A percentile compares a stretch with the other conserved stretches of the same genome.
Conservation (phyloP, 2,888 invertebrate species). For the Leptarthrus brevirostris region DNA sequence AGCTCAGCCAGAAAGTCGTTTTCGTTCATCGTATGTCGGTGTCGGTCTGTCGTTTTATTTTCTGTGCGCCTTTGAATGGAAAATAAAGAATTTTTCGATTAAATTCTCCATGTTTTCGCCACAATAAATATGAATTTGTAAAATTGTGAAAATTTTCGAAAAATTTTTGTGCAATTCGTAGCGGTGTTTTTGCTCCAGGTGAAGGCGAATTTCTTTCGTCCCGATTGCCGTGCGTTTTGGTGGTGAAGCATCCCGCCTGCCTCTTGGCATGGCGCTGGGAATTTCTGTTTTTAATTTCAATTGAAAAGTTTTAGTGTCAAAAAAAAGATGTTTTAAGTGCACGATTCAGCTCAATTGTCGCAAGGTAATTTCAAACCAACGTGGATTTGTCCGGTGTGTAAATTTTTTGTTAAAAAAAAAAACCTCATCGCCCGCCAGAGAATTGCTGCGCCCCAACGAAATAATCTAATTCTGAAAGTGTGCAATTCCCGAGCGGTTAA, state of each 20-base stretch:
- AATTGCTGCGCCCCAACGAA: no score
- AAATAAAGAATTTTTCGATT: neutral
- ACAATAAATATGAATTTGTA: neutral
- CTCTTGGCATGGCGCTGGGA: conserved; percentile 38
- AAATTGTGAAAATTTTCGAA: neutral
- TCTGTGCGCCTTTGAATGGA: neutral
- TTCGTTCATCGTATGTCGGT: conserved; percentile 20
- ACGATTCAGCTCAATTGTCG: no score
- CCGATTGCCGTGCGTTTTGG: neutral
- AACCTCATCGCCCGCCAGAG: no score
- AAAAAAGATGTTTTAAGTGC: no score
- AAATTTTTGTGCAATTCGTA: neutral
- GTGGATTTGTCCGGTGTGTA: no score
- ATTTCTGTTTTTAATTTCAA: neutral
- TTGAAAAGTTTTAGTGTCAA: no score
- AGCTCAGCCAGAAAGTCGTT: conserved; percentile 34
- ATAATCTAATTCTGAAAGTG: no score
- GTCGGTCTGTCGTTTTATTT: conserved; percentile 19
- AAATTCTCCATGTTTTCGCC: neutral
- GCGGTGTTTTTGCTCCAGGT: neutral
- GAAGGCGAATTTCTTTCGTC: neutral
- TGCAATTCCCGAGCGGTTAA: no score
- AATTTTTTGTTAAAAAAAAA: no score
- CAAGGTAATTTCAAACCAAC: no score
- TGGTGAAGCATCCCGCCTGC: conserved; percentile 26